Conservation (phyloP, 2,888 invertebrate genomes). For the Drosophila quinaria region DNA sequence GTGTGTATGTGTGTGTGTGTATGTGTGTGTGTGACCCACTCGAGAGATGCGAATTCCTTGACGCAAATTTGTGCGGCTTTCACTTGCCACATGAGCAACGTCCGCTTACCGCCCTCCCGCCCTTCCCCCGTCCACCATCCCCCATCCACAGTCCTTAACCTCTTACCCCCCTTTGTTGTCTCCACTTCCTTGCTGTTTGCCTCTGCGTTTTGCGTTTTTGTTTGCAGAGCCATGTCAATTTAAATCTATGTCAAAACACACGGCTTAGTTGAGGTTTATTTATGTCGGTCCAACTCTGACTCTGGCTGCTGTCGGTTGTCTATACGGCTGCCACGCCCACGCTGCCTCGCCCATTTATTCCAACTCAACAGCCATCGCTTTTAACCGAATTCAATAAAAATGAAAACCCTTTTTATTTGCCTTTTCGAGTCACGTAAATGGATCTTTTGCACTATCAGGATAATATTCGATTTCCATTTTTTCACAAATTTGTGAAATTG, state of each 20-base stretch:
- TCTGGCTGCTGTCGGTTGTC: conserved; percentile 7
- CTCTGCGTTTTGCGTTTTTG: conserved; percentile 45
- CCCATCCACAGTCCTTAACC: neutral
- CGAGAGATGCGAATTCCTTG: conserved; percentile 64
- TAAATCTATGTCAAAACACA: conserved; percentile 82
- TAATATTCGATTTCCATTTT: conserved; percentile 66
- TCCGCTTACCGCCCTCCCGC: conserved; percentile 23
- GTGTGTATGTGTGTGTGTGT: too few relatives aligned
- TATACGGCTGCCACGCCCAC: conserved; percentile 3
- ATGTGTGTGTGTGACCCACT: conserved; percentile 42
- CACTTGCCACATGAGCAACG: conserved; percentile 42
- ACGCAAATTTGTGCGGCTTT: conserved; percentile 73
- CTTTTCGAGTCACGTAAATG: conserved; percentile 75
- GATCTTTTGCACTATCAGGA: conserved; percentile 73
- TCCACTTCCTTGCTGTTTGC: neutral
- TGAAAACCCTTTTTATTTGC: conserved; percentile 72
- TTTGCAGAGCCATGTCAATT: conserved; percentile 79
- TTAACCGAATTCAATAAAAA: conserved; percentile 75
- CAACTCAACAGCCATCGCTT: conserved; percentile 11
- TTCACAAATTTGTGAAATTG: conserved; percentile 60
- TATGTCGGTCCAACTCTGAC: conserved; percentile 67
- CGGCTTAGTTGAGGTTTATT: conserved; percentile 82
- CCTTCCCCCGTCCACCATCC: neutral
- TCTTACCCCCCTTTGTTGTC: neutral
- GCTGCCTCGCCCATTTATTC: neutral